Base-by-base conservation (phyloP, 2,797 vertebrate species). In the Eleutherodactylus coqui region DNA sequence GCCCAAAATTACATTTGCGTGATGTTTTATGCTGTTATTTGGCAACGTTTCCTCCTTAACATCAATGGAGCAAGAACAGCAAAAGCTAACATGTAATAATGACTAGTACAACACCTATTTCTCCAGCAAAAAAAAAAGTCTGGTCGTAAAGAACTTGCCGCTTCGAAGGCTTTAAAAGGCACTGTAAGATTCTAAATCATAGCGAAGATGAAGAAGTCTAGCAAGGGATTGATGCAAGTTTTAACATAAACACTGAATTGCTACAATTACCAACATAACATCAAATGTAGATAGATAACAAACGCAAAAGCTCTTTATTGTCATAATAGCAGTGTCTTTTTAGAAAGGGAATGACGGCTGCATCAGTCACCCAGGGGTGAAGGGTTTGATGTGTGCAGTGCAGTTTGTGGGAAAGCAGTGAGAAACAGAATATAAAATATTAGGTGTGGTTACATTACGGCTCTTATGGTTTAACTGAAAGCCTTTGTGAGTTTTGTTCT, bases 371-470 rank as follows among this genome's bases (percentile, higher is more conserved):
- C 4, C n/a, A 19, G 21, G 6, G 62, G 1, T 13, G 27, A 34
- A 19, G 34, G 62, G 36, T 21, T 38, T 70, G 67, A 43, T 70
- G 38, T 70, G 67, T 38, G 64, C 34, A 38, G 64, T 69, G 11
- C 64, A 69, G 34, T 70, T 41, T 70, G 67, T 72, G 69, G 69
- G 69, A 43, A 72, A 41, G 19, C 69, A 41, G 69, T 72, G 36
- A 43, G 69, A 72, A 72, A 1, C 21, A 41, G 69, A 72, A 14
- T n/a, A 14, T 43, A 41, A 19, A 43, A 43, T 43, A 72, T n/a
- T 43, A 72, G 69, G 69, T 72, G 69, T 72, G 69, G 69, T 72
- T n/a, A 72, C 24, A 43, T 1, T 13, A 64, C 11, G 69, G 38
- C 69, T 72, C 9, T 43, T 43, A 72, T n/a, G 69, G 36, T 72